phyloP scores from a whole-genome alignment of 2,888 invertebrate genomes.

The Acronicta aceris region DNA sequence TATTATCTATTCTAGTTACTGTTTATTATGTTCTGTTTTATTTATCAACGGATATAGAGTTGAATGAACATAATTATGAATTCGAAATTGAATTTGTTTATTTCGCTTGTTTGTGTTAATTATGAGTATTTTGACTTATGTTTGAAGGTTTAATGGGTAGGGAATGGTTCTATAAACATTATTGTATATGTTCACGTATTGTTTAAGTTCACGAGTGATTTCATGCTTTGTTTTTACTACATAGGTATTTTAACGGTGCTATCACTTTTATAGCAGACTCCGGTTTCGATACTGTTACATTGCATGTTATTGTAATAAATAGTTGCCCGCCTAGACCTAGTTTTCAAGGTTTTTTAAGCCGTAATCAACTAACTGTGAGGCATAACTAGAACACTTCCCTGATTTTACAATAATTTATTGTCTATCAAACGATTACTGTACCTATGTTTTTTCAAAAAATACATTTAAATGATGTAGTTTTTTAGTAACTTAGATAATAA shows the following conservation, averaged over 20 bases:
- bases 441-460: neutral
- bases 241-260: constrained; percentile 35
- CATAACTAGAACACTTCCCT: constrained; percentile 45
- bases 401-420: constrained; percentile 25
- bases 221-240: constrained; percentile 36
- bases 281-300: constrained; percentile 50
- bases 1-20: constrained; percentile 27
- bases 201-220: constrained; percentile 13
- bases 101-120: constrained; percentile 4
- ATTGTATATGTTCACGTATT: constrained; percentile 28
- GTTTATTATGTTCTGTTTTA: constrained; percentile 16
- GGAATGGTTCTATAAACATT: constrained; percentile 14
- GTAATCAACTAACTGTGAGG: constrained; percentile 37
- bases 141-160: neutral
- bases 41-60: constrained; percentile 11
- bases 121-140: constrained; percentile 7
- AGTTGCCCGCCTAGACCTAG: constrained; percentile 66
- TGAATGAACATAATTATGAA: constrained; percentile 7
- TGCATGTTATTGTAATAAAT: constrained; percentile 54
- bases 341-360: constrained; percentile 57
- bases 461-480: neutral
- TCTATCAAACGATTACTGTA: constrained; percentile 4
- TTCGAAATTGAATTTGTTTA: constrained; percentile 4
- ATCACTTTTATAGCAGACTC: constrained; percentile 35
- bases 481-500: neutral